phyloP scores from a whole-genome alignment of 2,113 vertebrate genomes.

The Apodemus speciosus region DNA sequence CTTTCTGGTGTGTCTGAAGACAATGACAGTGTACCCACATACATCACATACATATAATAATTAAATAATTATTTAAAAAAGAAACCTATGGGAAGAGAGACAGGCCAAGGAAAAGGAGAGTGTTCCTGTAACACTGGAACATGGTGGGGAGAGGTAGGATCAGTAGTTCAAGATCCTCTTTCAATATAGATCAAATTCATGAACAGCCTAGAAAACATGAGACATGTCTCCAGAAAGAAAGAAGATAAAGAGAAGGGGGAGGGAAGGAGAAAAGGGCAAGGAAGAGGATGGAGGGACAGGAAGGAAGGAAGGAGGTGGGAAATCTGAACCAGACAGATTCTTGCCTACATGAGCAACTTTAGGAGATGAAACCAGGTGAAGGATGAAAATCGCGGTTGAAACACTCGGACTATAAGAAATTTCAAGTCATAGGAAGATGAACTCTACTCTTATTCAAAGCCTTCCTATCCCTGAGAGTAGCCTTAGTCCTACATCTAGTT shows the following conservation, averaged over 20 bases:
- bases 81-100: background rate
- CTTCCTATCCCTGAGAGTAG: background rate
- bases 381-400: background rate
- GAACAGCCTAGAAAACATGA: background rate
- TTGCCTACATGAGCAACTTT: background rate
- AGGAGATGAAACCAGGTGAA: background rate
- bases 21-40: no score
- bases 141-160: background rate
- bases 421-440: background rate
- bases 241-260: background rate
- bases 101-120: background rate
- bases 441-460: background rate
- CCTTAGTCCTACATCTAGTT: background rate
- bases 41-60: no score
- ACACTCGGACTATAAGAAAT: background rate
- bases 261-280: no score
- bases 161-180: background rate
- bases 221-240: background rate
- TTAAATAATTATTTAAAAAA: no score
- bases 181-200: background rate
- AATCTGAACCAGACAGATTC: background rate
- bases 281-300: fast-evolving
- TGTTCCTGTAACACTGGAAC: no score
- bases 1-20: no score
- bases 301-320: background rate